phyloP scores from a whole-genome alignment of 2,113 vertebrate genomes.

The Sminthopsis crassicaudata region DNA sequence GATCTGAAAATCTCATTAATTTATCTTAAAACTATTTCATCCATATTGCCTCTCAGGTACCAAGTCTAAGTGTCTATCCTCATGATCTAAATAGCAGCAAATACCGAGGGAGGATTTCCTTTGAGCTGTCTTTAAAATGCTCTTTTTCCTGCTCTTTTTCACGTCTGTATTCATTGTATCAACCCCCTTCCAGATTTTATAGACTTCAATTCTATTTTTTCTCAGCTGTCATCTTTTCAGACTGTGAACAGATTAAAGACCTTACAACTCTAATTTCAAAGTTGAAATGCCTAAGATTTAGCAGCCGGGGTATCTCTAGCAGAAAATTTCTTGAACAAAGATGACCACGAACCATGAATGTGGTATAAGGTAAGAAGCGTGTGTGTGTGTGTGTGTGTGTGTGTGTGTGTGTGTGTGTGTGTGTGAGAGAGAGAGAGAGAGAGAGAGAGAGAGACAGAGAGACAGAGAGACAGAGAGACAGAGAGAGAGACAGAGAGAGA shows the following conservation, averaged over 20 bases:
- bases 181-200: not conserved
- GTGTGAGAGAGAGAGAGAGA: too few species aligned
- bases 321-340: slow-evolving; percentile 4
- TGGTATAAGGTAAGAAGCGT: not conserved
- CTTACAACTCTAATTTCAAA: not conserved
- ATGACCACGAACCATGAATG: not conserved
- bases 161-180: not conserved
- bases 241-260: not conserved
- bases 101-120: not conserved
- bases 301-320: not conserved
- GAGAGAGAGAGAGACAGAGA: too few species aligned
- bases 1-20: not conserved
- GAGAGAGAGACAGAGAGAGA: too few species aligned
- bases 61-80: not conserved
- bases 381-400: not conserved
- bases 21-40: not conserved
- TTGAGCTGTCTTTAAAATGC: not conserved
- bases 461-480: too few species aligned
- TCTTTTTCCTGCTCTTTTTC: not conserved
- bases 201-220: not conserved
- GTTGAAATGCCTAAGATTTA: not conserved
- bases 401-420: too few species aligned
- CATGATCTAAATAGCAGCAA: not conserved
- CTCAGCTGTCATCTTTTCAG: not conserved
- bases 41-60: not conserved